Evolutionary conservation across 2,113 vertebrate genomes (phyloP), one percentile per base, ranked within the genome.

Genomic region (Phalacrocorax brasilianus): DNA sequence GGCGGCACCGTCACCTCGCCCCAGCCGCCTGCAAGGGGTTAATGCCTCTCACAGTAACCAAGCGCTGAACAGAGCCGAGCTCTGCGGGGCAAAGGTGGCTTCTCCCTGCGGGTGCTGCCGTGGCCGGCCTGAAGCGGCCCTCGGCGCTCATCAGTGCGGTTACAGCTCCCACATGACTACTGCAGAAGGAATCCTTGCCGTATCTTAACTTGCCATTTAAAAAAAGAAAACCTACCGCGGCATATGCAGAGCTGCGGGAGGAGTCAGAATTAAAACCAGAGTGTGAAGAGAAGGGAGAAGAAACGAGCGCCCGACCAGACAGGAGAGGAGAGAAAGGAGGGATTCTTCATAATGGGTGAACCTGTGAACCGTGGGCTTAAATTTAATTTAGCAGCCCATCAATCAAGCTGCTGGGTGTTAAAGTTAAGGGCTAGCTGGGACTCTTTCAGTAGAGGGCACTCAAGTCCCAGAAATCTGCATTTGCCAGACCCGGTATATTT

Each of bases 401-500:
- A 32, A 58, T 91, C 87, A 91, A 38, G 78, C 35, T 8, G 85
- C 49, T 18, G 58, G 73, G 14, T 67, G 94, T 44, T 85, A 52
- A 16, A 49, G 72, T 8, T 45, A 95, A 96, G 98, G 98, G 97
- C 97, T 53, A 85, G 87, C 95, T 82, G 88, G 96, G 97, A 91
- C 97, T 94, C 96, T 98, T 98, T 99, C 99, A 91, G 99, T 96
- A 99, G 99, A 99, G 98, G 99, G 99, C 98, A 98, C 98, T 98
- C 98, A 98, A 97, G 98, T 62, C 98, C 98, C 97, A 98, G 94
- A 94, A 98, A 99, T 98, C 98, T 86, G 97, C 98, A 95, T 98
- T 98, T 97, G 85, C 98, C 97, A 89, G 95, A 96, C 85, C 42
- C 94, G 10, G 95, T 62, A 68, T 75, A 68, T 97, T 98, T 95